Percentiles rank a stretch among this genome's conserved stretches.
Conservation (phyloP, 2,888 invertebrate genomes). For the Eucera pruinosa region DNA sequence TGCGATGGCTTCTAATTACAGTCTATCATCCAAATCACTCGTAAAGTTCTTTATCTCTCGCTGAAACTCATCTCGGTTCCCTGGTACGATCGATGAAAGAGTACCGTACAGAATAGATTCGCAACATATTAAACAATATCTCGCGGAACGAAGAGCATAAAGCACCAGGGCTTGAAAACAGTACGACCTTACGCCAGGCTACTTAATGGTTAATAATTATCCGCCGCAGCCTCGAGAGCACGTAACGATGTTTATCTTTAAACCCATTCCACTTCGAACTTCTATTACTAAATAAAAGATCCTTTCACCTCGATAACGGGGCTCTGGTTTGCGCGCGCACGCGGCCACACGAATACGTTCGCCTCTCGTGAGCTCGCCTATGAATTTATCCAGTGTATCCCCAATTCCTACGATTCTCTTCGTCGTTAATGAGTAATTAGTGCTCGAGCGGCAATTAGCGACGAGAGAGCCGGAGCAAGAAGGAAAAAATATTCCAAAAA, state of each 20-base stretch:
- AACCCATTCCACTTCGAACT: conserved; percentile 57
- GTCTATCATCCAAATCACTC: conserved; percentile 8
- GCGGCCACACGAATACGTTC: background rate
- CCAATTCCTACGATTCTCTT: conserved; percentile 42
- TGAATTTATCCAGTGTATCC: conserved; percentile 44
- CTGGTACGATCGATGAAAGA: no score
- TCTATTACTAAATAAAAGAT: conserved; percentile 62
- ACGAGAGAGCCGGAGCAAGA: background rate
- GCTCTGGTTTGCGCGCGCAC: conserved; percentile 17
- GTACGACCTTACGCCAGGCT: conserved; percentile 42
- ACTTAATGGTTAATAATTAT: conserved; percentile 60
- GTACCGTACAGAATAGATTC: conserved; percentile 16
- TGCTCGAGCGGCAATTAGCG: conserved; percentile 48
- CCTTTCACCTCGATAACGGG: conserved; percentile 58
- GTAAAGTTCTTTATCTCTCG: background rate
- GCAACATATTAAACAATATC: conserved; percentile 22
- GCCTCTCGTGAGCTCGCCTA: conserved; percentile 27
- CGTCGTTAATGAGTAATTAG: conserved; percentile 57
- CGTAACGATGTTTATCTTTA: conserved; percentile 59
- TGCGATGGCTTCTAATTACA: conserved; percentile 6
- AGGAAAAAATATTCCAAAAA: conserved; percentile 28
- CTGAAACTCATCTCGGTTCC: background rate
- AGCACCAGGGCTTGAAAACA: conserved; percentile 28
- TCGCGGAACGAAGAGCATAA: conserved; percentile 13
- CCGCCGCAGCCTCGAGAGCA: conserved; percentile 44